Evolutionary conservation across 2,888 invertebrate species (phyloP), one percentile per base, ranked within the genome.

Genomic region (Philereme transversata): DNA sequence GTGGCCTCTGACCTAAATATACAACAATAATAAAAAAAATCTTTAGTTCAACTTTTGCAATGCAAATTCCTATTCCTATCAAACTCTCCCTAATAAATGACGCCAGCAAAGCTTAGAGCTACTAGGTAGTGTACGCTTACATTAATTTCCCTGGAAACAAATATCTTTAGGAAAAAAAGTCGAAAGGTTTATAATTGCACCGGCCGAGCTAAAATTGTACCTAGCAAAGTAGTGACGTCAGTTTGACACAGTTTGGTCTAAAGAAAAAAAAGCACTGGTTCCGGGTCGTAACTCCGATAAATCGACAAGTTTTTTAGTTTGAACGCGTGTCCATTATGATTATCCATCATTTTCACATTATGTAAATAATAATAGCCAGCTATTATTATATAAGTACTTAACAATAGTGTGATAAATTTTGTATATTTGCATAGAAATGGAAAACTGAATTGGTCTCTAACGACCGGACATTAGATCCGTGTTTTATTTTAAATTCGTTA

Each of bases 371-470:
- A 48, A 57, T 63, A 51, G 54, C 41, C 11, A 8, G 9, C 60
- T 52, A 46, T 64, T 63, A 59, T 49, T 50, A n/a, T n/a, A n/a
- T 22, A 38, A 8, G 40, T 38, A 1, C 5, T 5, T 33, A 55
- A 57, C 57, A 60, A 64, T 60, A 40, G 64, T 51, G 63, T 60
- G 51, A 41, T 64, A 60, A 57, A 22, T 22, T 59, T 59, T 36
- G 46, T 22, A 51, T 22, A 60, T 64, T 64, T 55, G 55, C 64
- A 60, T 64, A 57, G 55, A 60, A 60, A 60, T 60, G 51, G 57
- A 57, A 3, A 44, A 45, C 43, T 46, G 11, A 57, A 64, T 41
- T 60, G 11, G 22, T 22, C 22, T 22, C 22, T 22, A 22, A 22
- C 22, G 22, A 22, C 1, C 22, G 22, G 1, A 22, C 22, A 3